phyloP scores from a whole-genome alignment of 2,113 vertebrate genomes.

The Centropus bengalensis region DNA sequence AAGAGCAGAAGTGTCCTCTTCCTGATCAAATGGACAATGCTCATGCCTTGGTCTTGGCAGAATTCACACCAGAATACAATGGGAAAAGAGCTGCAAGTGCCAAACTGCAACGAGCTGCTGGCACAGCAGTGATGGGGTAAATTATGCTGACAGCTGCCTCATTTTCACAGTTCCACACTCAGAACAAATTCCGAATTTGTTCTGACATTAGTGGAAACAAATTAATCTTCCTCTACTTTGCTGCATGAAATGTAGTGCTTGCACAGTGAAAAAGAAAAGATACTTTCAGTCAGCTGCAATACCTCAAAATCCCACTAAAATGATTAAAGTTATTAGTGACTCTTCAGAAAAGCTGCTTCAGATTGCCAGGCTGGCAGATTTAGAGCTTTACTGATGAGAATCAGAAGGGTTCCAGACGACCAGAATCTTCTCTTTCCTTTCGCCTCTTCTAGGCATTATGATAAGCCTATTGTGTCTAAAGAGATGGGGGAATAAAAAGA shows the following conservation, averaged over 20 bases:
- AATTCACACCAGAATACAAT: not conserved
- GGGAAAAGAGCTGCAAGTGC: not conserved
- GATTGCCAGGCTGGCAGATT: not conserved
- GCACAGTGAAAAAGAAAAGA: not conserved
- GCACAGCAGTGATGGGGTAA: not conserved
- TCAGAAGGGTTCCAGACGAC: conserved; percentile 15
- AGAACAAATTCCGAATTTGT: conserved; percentile 38
- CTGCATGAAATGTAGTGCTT: conserved; percentile 2
- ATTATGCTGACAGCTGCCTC: conserved; percentile 33
- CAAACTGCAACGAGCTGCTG: not conserved
- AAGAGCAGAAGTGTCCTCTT: not conserved
- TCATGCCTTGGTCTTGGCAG: not conserved
- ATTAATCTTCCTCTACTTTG: conserved; percentile 37
- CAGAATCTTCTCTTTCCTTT: conserved; percentile 4
- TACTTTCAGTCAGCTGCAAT: conserved; percentile 19
- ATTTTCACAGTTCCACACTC: not conserved
- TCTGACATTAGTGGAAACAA: conserved; percentile 27
- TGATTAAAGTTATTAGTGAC: conserved; percentile 10
- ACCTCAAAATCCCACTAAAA: conserved; percentile 24
- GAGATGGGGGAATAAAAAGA: not conserved
- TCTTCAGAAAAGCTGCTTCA: conserved; percentile 23
- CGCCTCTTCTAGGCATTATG: not conserved
- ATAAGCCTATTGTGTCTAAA: conserved; percentile 4
- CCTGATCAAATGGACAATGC: not conserved
- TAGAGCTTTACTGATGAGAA: conserved; percentile 43